Conservation (phyloP, 2,113 vertebrate genomes). For the Campylomormyrus tamandua region DNA sequence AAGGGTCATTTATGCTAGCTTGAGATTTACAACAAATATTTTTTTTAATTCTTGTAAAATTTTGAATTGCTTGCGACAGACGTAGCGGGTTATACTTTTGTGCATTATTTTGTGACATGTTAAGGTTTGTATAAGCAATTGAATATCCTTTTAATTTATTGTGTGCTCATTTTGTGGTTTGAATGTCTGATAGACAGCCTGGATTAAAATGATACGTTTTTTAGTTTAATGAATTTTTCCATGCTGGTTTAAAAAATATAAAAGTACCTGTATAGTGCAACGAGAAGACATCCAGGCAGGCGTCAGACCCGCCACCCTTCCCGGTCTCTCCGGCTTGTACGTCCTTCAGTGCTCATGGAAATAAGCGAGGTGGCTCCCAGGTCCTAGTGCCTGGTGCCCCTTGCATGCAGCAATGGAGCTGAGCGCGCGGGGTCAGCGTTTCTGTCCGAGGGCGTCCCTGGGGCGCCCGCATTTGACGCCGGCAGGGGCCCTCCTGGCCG, state of each 20-base stretch:
- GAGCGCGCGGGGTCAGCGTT: neutral
- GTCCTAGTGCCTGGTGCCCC: neutral
- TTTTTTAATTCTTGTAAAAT: neutral
- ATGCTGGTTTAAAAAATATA: neutral
- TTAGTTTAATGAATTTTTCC: neutral
- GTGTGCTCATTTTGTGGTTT: neutral
- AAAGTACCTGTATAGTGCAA: neutral
- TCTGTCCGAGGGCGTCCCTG: neutral
- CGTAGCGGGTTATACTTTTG: neutral
- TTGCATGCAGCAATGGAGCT: neutral
- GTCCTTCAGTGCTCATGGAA: neutral
- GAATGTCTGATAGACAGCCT: neutral
- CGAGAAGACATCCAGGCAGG: neutral
- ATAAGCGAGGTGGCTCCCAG: neutral
- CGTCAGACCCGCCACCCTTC: neutral
- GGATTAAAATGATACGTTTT: neutral
- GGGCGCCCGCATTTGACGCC: conserved; percentile 14
- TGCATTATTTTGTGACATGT: neutral
- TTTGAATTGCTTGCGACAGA: neutral
- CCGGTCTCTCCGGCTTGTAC: neutral
- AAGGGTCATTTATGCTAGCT: neutral
- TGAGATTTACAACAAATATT: neutral
- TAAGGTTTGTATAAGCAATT: neutral
- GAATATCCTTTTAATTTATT: neutral
- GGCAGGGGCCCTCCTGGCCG: conserved; percentile 32